Evolutionary conservation across 1,140 invertebrate genomes (phyloP).

Genomic region (Drosophila bipectinata): DNA sequence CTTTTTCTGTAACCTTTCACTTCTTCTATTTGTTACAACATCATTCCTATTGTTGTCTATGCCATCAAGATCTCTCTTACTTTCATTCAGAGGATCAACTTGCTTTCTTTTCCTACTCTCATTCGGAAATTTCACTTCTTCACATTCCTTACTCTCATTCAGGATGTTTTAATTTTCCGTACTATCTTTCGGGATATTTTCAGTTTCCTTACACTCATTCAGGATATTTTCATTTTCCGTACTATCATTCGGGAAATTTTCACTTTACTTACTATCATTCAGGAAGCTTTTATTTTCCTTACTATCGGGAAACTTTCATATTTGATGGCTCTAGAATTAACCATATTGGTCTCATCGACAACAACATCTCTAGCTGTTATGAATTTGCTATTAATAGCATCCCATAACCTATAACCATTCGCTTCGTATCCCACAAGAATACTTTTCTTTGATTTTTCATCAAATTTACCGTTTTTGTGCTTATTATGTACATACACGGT

Average conservation of each 20-base stretch:
- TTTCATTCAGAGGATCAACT: conserved; percentile 6
- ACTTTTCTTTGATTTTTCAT: neutral
- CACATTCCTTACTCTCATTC: conserved; percentile 13
- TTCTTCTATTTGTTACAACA: neutral
- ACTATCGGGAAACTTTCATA: conserved; percentile 8
- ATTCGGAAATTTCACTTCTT: neutral
- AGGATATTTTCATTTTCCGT: no score
- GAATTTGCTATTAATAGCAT: neutral
- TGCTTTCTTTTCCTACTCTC: neutral
- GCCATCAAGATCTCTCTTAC: neutral
- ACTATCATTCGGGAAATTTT: no score
- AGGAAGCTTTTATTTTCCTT: conserved; percentile 8
- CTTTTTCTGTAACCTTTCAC: conserved; percentile 21
- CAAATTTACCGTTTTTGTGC: no score
- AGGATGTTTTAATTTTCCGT: conserved; percentile 14
- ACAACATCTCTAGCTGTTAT: conserved; percentile 15
- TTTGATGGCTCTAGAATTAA: conserved; percentile 20
- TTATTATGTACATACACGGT: conserved; percentile 13
- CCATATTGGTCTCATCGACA: conserved; percentile 18
- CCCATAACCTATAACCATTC: conserved; percentile 17
- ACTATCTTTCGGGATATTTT: conserved; percentile 6
- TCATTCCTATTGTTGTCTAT: neutral
- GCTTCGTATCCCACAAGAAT: conserved; percentile 13
- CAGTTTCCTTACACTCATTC: no score
- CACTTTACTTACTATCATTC: no score